These are phyloP conservation scores for Poeciliopsis turneri DNA, from an alignment of 2,797 vertebrate genomes.

Conservation along the genomic window DNA sequence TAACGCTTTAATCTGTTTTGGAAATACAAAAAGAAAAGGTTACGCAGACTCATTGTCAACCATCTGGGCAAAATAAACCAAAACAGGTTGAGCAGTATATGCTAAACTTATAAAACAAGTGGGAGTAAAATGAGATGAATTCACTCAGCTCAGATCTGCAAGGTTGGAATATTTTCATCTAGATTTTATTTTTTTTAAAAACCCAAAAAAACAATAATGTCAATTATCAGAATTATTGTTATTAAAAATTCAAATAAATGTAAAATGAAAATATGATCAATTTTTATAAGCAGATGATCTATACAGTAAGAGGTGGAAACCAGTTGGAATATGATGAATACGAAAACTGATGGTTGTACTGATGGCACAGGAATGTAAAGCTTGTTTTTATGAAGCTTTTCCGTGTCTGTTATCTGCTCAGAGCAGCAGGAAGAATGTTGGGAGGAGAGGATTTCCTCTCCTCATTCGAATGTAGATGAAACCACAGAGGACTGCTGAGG, in stretches of 20 bases:
- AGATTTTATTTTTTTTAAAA: no score
- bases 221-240: background rate
- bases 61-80: background rate
- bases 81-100: background rate
- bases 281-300: slow-evolving; percentile 1
- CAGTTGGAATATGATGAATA: background rate
- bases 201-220: background rate
- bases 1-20: background rate
- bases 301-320: background rate
- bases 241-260: background rate
- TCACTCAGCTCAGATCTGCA: background rate
- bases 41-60: background rate
- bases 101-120: background rate
- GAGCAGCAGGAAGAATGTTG: slow-evolving; percentile 58
- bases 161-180: background rate
- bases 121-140: background rate
- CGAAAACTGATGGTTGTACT: background rate
- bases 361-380: slow-evolving; percentile 40
- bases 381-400: slow-evolving; percentile 41
- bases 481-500: background rate
- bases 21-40: background rate
- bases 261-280: no score
- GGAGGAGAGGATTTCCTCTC: slow-evolving; percentile 67
- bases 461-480: slow-evolving; percentile 28
- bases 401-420: slow-evolving; percentile 56